phyloP scores from a whole-genome alignment of 2,888 invertebrate genomes.

The Melipona beecheii region DNA sequence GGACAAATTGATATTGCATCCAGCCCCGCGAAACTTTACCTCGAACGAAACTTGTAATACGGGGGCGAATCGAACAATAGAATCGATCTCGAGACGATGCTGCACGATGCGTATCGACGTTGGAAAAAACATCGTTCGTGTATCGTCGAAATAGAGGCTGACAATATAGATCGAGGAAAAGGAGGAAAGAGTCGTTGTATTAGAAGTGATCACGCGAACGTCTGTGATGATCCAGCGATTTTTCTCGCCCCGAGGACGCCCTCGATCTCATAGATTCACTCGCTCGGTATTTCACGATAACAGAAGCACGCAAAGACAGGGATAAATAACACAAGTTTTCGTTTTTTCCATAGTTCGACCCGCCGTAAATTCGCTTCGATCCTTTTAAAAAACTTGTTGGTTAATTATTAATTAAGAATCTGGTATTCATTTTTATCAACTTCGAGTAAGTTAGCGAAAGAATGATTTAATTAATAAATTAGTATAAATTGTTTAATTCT shows the following conservation, averaged over 20 bases:
- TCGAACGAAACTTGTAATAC: not conserved
- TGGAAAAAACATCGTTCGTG: not conserved
- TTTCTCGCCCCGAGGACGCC: not conserved
- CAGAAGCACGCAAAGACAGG: not conserved
- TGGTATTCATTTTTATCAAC: too few species aligned
- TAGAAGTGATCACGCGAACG: conserved; percentile 29
- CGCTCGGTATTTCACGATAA: not conserved
- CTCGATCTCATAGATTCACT: not conserved
- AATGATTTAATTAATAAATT: too few species aligned
- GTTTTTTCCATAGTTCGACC: not conserved
- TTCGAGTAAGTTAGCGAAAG: too few species aligned
- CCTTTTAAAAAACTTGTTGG: not conserved
- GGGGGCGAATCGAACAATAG: too few species aligned
- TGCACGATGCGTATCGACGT: conserved; percentile 28
- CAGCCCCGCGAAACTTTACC: not conserved
- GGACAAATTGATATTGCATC: conserved; percentile 22
- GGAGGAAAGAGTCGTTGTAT: not conserved
- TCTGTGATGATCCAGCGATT: conserved; percentile 21
- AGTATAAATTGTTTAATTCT: too few species aligned
- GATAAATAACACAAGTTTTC: too few species aligned
- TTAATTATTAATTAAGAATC: not conserved
- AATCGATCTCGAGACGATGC: not conserved
- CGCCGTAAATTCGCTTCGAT: not conserved
- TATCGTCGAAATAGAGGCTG: not conserved
- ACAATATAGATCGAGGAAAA: not conserved